Conservation (phyloP, 2,113 vertebrate genomes). For the Phrynosoma platyrhinos region DNA sequence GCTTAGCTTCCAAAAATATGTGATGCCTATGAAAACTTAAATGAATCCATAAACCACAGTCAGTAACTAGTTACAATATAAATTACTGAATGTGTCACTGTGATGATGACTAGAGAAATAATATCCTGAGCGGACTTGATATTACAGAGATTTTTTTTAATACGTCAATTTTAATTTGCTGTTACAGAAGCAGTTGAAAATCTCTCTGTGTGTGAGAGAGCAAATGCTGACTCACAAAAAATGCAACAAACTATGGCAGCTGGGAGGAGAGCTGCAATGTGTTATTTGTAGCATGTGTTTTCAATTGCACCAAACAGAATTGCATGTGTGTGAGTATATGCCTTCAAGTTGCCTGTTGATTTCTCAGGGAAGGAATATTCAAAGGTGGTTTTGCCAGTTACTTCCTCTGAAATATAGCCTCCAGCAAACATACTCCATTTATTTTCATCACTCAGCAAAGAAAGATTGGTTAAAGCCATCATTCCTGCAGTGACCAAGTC, state of each 20-base stretch:
- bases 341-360: too few relatives aligned
- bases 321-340: background rate
- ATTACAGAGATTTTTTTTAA: constrained; percentile 15
- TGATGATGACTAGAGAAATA: background rate
- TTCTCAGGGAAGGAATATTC: too few relatives aligned
- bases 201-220: background rate
- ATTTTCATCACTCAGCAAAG: background rate
- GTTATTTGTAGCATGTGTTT: background rate
- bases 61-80: constrained; percentile 22
- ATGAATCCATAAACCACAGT: constrained; percentile 21
- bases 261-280: background rate
- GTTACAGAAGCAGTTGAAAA: constrained; percentile 11
- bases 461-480: background rate
- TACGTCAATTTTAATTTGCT: constrained; percentile 2
- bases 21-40: constrained; percentile 21
- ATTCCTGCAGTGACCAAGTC: background rate
- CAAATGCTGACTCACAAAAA: background rate
- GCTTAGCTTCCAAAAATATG: constrained; percentile 36
- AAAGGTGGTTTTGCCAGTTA: too few relatives aligned
- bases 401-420: too few relatives aligned
- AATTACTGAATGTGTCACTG: constrained; percentile 1
- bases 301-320: background rate
- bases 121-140: background rate
- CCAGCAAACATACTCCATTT: too few relatives aligned
- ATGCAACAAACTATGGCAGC: constrained; percentile 14